Evolutionary conservation across 2,888 invertebrate genomes (phyloP).

Genomic region (Punctoribates punctum): DNA sequence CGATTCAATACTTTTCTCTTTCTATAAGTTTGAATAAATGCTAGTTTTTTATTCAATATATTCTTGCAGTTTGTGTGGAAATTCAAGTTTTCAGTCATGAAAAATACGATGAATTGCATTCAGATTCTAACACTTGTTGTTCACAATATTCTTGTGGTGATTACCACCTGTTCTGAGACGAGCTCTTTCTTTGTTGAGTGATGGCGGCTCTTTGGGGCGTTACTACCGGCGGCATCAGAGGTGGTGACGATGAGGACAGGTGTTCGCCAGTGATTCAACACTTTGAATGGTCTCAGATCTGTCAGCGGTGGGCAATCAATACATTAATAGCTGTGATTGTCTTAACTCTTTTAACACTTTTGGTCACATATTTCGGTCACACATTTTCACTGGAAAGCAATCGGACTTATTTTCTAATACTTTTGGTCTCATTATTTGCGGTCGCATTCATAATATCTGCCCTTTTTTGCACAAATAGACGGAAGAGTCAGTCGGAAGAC

Average conservation of each 20-base stretch:
- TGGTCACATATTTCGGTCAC: slow-evolving; percentile 30
- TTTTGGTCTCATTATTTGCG: slow-evolving; percentile 24
- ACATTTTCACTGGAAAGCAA: not conserved
- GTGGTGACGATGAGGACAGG: not conserved
- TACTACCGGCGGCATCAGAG: not conserved
- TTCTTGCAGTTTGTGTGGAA: too few relatives aligned
- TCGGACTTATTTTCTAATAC: slow-evolving; percentile 9
- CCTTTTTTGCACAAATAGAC: slow-evolving; percentile 22
- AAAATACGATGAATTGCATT: too few relatives aligned
- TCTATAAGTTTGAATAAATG: too few relatives aligned
- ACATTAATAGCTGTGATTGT: slow-evolving; percentile 26
- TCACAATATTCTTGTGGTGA: not conserved
- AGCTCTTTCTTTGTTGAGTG: not conserved
- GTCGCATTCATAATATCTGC: not conserved
- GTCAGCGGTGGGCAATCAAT: slow-evolving; percentile 32
- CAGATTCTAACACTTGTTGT: not conserved
- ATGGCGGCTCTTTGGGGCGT: slow-evolving; percentile 29
- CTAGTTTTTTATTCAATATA: too few relatives aligned
- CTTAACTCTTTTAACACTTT: slow-evolving; percentile 17
- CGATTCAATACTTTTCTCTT: too few relatives aligned
- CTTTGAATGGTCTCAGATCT: not conserved
- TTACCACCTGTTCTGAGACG: not conserved
- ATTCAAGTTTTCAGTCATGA: too few relatives aligned
- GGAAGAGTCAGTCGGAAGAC: not conserved
- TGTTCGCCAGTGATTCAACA: not conserved